phyloP scores from a whole-genome alignment of 2,888 invertebrate genomes.

The Synanthedon vespiformis region DNA sequence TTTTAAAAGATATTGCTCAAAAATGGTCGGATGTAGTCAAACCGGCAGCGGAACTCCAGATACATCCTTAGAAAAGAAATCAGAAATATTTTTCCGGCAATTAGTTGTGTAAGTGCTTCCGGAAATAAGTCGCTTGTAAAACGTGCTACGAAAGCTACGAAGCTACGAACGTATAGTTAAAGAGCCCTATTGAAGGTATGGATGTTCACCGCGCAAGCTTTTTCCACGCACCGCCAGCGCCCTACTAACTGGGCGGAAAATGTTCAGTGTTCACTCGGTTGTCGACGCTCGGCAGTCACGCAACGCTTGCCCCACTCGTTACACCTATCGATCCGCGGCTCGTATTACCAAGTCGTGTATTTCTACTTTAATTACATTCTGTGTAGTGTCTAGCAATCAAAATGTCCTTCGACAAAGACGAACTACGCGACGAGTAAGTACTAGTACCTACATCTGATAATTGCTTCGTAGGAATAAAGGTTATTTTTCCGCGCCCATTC shows the following conservation, averaged over 20 bases:
- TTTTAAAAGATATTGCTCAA: too few relatives aligned
- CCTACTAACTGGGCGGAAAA: conserved; percentile 32
- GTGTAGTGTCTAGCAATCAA: conserved; percentile 30
- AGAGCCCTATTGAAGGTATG: not conserved
- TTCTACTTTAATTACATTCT: not conserved
- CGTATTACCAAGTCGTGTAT: conserved; percentile 11
- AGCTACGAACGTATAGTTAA: not conserved
- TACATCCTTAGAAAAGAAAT: too few relatives aligned
- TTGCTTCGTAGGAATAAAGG: too few relatives aligned
- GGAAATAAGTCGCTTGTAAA: not conserved
- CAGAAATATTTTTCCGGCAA: too few relatives aligned
- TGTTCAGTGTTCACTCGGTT: conserved; percentile 17
- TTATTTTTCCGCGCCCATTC: too few relatives aligned
- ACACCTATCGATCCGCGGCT: conserved; percentile 31
- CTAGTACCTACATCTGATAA: not conserved
- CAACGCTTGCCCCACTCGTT: conserved; percentile 27
- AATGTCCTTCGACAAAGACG: conserved; percentile 75
- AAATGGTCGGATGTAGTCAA: too few relatives aligned
- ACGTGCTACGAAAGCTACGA: not conserved
- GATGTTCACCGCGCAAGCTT: conserved; percentile 25
- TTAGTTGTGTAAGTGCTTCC: too few relatives aligned
- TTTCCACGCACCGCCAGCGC: conserved; percentile 4
- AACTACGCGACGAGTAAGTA: conserved; percentile 80
- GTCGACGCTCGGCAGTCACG: conserved; percentile 33
- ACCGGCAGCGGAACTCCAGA: too few relatives aligned